Percentiles rank a stretch among this genome's conserved stretches.
Evolutionary conservation across 2,888 invertebrate genomes (phyloP).

Genomic region (Synergus gifuensis): DNA sequence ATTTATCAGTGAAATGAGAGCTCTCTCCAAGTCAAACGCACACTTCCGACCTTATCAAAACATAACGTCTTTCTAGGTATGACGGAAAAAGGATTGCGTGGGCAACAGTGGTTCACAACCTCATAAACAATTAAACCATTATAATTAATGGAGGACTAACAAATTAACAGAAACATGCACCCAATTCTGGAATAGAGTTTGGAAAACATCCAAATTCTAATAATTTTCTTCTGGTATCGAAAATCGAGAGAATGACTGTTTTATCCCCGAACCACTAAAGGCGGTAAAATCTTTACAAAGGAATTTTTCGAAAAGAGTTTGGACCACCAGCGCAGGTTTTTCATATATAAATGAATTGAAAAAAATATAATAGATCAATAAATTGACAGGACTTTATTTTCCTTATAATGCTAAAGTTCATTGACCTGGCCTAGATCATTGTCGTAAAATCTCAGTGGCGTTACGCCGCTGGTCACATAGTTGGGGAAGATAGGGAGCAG

Average conservation of each 20-base stretch:
- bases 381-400: slow-evolving; percentile 16
- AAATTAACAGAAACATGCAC: neutral
- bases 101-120: slow-evolving; percentile 46
- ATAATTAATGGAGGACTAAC: neutral
- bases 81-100: slow-evolving; percentile 43
- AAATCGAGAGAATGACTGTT: neutral
- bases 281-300: neutral
- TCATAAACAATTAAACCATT: slow-evolving; percentile 27
- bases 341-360: neutral
- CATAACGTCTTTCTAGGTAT: slow-evolving; percentile 36
- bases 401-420: slow-evolving; percentile 57
- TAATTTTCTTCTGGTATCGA: no score
- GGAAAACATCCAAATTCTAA: no score
- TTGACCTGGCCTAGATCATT: slow-evolving; percentile 63
- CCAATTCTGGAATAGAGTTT: no score
- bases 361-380: slow-evolving; percentile 13
- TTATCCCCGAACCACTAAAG: neutral
- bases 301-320: no score
- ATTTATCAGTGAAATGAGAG: slow-evolving; percentile 30
- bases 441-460: slow-evolving; percentile 60
- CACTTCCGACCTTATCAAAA: slow-evolving; percentile 53
- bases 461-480: slow-evolving; percentile 59
- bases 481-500: slow-evolving; percentile 46
- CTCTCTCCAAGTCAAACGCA: slow-evolving; percentile 45
- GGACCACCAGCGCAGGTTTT: neutral